phyloP scores from a whole-genome alignment of 2,797 vertebrate species.

The Oophaga sylvatica region DNA sequence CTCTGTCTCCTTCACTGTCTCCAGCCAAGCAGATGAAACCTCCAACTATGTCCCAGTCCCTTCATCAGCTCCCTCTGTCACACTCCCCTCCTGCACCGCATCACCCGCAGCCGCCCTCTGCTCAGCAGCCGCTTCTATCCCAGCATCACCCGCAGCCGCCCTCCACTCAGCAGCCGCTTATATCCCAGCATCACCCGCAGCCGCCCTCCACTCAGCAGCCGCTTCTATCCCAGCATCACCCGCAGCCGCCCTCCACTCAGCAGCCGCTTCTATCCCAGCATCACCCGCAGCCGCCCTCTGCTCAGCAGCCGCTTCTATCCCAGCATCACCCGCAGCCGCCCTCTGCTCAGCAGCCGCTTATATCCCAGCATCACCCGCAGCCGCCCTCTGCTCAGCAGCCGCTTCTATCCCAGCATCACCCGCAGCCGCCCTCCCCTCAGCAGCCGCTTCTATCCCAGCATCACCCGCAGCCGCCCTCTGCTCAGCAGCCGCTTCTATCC shows the following conservation, averaged over 20 bases:
- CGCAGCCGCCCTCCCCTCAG: too few species aligned
- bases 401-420: too few species aligned
- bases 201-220: too few species aligned
- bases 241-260: background rate
- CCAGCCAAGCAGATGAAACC: conserved; percentile 83
- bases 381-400: background rate
- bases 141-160: background rate
- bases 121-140: background rate
- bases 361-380: background rate
- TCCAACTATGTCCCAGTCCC: conserved; percentile 64
- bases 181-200: background rate
- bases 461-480: too few species aligned
- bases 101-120: background rate
- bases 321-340: background rate
- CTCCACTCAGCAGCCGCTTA: too few species aligned
- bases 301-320: too few species aligned
- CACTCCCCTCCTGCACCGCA: conserved; percentile 12
- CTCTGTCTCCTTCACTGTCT: conserved; percentile 78
- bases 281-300: background rate
- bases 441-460: too few species aligned
- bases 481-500: too few species aligned
- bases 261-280: background rate
- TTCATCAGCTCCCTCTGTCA: conserved; percentile 67
- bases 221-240: background rate
- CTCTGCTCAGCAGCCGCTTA: background rate